These are phyloP conservation scores for Bucorvus abyssinicus DNA, from an alignment of 2,797 vertebrate genomes.

Conservation along the genomic window DNA sequence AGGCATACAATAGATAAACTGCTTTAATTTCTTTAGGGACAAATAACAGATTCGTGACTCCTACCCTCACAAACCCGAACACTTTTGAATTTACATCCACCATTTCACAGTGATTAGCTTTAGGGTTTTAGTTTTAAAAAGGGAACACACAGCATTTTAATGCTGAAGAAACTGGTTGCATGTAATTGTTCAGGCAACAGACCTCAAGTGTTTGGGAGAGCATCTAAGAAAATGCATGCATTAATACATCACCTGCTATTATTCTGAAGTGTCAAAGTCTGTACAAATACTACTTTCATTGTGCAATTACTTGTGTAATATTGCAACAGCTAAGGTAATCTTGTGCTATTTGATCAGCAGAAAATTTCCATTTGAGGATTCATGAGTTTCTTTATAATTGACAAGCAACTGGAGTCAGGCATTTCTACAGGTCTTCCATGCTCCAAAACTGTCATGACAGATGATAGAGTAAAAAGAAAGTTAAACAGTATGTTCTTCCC, in stretches of 20 bases:
- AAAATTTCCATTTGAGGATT: slow-evolving; percentile 24
- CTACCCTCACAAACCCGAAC: background rate
- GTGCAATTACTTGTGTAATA: slow-evolving; percentile 54
- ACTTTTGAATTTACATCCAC: background rate
- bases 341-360: background rate
- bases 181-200: background rate
- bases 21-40: background rate
- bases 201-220: background rate
- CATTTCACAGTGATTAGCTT: background rate
- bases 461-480: background rate
- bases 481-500: rapidly evolving
- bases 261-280: slow-evolving; percentile 9
- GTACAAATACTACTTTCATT: slow-evolving; percentile 26
- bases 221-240: background rate
- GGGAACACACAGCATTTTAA: background rate
- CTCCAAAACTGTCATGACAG: background rate
- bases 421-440: background rate
- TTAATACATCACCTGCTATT: background rate
- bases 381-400: background rate
- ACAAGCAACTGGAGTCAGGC: background rate
- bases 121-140: background rate
- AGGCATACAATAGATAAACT: background rate
- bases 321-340: slow-evolving; percentile 1
- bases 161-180: background rate
- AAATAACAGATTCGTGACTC: background rate